Conservation (phyloP, 2,888 invertebrate species). For the Gastrophysa polygoni region DNA sequence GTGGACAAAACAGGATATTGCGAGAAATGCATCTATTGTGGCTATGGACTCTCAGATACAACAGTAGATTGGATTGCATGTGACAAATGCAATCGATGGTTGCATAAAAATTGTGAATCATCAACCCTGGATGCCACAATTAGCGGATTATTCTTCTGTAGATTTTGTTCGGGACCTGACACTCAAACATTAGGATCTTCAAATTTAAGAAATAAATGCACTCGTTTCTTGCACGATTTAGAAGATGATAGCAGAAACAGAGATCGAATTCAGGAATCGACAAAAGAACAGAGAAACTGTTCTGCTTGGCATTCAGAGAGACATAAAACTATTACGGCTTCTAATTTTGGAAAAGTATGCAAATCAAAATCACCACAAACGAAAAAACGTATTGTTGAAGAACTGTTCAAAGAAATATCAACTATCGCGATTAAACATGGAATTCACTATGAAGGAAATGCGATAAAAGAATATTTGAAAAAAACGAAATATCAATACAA, state of each 20-base stretch:
- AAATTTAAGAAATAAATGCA: too few relatives aligned
- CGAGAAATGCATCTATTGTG: conserved; percentile 2
- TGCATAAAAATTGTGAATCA: conserved; percentile 19
- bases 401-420: background rate
- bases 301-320: too few relatives aligned
- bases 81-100: conserved; percentile 19
- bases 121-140: background rate
- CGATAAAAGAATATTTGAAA: background rate
- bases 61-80: conserved; percentile 22
- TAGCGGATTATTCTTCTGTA: background rate
- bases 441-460: background rate
- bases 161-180: background rate
- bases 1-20: too few relatives aligned
- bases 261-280: too few relatives aligned
- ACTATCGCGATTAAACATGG: background rate
- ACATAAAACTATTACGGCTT: too few relatives aligned
- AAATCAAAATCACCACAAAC: too few relatives aligned
- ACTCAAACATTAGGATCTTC: too few relatives aligned
- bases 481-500: background rate
- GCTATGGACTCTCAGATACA: conserved; percentile 7
- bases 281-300: too few relatives aligned
- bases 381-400: background rate
- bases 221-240: background rate
- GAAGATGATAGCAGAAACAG: background rate
- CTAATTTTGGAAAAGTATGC: too few relatives aligned